Conservation (phyloP, 2,797 vertebrate genomes). For the Muscicapa comitata region DNA sequence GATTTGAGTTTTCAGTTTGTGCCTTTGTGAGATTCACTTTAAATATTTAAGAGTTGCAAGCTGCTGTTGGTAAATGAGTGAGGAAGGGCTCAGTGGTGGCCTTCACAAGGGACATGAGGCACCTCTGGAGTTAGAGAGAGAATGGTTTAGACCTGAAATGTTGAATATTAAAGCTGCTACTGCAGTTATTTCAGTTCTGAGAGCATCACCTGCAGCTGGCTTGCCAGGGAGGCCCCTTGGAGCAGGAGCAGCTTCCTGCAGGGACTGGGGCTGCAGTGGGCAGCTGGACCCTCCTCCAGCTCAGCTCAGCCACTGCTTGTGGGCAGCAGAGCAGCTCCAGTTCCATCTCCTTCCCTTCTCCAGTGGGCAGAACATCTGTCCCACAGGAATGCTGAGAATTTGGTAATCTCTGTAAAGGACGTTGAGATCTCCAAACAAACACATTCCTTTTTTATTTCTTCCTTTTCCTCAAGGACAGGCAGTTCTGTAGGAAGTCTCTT, state of each 20-base stretch:
- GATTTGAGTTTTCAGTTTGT: background rate
- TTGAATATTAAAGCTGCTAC: background rate
- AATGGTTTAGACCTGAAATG: background rate
- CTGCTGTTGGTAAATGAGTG: background rate
- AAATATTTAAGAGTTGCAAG: background rate
- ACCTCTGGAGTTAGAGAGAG: background rate
- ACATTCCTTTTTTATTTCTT: background rate
- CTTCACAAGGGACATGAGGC: background rate
- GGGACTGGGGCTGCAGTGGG: too few relatives aligned
- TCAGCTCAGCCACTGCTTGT: background rate
- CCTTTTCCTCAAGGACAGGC: background rate
- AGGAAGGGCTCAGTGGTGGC: background rate
- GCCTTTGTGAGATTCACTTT: background rate
- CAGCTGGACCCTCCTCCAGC: background rate
- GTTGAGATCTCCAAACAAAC: background rate
- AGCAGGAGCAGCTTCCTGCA: rapidly evolving
- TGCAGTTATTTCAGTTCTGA: background rate
- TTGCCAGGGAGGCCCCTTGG: background rate
- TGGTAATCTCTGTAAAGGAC: background rate
- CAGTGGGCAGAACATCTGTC: background rate
- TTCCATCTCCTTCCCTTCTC: background rate
- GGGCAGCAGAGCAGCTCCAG: background rate
- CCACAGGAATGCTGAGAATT: constrained; percentile 37
- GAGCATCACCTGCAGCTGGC: background rate
- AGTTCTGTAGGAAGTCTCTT: background rate